Conservation (phyloP, 2,888 invertebrate genomes). For the Meteorus colon region DNA sequence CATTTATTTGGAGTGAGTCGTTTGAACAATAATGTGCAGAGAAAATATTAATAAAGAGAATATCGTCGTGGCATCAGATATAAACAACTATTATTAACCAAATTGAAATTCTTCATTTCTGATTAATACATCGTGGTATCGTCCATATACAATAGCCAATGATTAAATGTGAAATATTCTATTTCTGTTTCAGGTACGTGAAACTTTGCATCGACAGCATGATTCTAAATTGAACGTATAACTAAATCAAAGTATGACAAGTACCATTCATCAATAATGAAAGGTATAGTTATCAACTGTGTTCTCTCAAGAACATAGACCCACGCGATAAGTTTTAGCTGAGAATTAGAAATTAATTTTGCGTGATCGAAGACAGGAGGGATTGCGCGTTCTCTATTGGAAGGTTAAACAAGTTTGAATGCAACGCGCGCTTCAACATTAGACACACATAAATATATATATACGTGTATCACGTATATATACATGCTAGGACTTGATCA, state of each 20-base stretch:
- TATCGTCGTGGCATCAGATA: no score
- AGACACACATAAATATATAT: slow-evolving; percentile 31
- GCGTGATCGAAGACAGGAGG: slow-evolving; percentile 30
- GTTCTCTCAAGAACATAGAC: slow-evolving; percentile 20
- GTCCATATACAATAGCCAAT: no score
- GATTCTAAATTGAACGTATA: slow-evolving; percentile 17
- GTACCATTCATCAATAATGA: not conserved
- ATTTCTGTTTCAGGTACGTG: slow-evolving; percentile 63
- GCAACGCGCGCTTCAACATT: slow-evolving; percentile 29
- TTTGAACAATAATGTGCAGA: no score
- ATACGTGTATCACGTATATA: not conserved
- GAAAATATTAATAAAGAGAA: no score
- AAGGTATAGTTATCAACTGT: slow-evolving; percentile 9
- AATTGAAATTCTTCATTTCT: no score
- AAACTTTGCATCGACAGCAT: not conserved
- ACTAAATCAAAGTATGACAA: not conserved
- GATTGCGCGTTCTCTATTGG: slow-evolving; percentile 41
- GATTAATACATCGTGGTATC: no score
- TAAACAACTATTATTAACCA: no score
- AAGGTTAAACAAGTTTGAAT: slow-evolving; percentile 51
- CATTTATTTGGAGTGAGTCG: no score
- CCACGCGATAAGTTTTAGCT: slow-evolving; percentile 10
- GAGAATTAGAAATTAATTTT: slow-evolving; percentile 49
- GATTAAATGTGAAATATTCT: slow-evolving; percentile 20
- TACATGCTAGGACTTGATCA: slow-evolving; percentile 49